These are phyloP conservation scores for Drosophila lacteicornis DNA, from an alignment of 1,140 invertebrate species.

Conservation along the genomic window DNA sequence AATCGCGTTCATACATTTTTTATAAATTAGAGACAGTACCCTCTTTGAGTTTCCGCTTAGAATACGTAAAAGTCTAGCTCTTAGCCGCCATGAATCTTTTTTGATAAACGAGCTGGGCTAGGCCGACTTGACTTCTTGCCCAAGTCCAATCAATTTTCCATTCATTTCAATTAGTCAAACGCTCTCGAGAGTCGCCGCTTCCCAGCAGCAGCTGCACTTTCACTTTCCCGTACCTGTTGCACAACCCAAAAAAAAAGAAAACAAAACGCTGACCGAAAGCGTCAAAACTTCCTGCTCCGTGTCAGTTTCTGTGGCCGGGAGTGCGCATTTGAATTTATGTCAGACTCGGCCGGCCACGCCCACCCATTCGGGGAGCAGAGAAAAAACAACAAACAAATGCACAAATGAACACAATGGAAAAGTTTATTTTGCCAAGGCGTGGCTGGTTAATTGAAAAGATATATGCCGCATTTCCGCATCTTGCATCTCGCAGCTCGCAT, in stretches of 20 bases:
- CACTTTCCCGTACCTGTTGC: slow-evolving; percentile 67
- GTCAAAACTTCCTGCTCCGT: slow-evolving; percentile 51
- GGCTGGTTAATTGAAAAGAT: slow-evolving; percentile 64
- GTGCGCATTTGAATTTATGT: slow-evolving; percentile 51
- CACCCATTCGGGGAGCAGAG: slow-evolving; percentile 21
- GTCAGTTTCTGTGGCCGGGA: slow-evolving; percentile 19
- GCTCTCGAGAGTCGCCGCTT: slow-evolving; percentile 11
- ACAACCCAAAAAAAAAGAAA: slow-evolving; percentile 32
- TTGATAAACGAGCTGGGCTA: background rate
- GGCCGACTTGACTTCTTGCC: slow-evolving; percentile 1
- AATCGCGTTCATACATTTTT: background rate
- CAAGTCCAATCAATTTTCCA: slow-evolving; percentile 10
- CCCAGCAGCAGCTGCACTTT: slow-evolving; percentile 45
- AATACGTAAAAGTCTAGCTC: background rate
- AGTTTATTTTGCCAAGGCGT: slow-evolving; percentile 69
- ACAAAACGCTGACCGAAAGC: slow-evolving; percentile 36
- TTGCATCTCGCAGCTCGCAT: slow-evolving; percentile 38
- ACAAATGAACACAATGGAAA: slow-evolving; percentile 45
- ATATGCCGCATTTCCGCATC: slow-evolving; percentile 74
- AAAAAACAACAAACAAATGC: slow-evolving; percentile 35
- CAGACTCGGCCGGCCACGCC: slow-evolving; percentile 43
- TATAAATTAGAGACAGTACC: background rate
- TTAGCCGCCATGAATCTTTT: background rate
- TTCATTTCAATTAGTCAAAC: slow-evolving; percentile 37
- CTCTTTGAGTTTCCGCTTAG: background rate